A percentile compares a stretch with the other conserved stretches of the same genome.
These are phyloP conservation scores for Calosoma granatense DNA, from an alignment of 1,140 invertebrate species.

Conservation along the genomic window DNA sequence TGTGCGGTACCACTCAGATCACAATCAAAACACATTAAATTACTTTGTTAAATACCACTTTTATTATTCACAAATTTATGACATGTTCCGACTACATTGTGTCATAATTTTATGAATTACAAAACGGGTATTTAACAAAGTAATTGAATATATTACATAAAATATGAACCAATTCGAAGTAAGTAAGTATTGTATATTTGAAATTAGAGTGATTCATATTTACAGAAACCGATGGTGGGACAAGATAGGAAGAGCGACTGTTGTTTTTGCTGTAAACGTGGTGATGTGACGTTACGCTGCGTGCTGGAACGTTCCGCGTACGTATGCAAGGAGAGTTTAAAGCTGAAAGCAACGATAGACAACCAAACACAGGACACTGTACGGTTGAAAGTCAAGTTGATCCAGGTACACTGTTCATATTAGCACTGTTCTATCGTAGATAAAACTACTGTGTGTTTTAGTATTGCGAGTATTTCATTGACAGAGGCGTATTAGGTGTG, in stretches of 20 bases:
- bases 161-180: too few species aligned
- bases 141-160: too few species aligned
- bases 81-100: background rate
- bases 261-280: constrained; percentile 65
- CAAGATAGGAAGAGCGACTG: constrained; percentile 59
- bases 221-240: constrained; percentile 62
- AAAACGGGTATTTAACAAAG: too few species aligned
- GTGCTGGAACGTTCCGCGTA: constrained; percentile 68
- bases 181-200: too few species aligned
- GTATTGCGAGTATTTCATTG: constrained; percentile 74
- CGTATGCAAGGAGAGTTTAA: constrained; percentile 69
- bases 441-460: constrained; percentile 29
- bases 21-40: constrained; percentile 7
- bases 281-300: constrained; percentile 57
- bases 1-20: constrained; percentile 14
- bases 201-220: too few species aligned
- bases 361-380: constrained; percentile 68
- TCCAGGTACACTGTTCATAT: constrained; percentile 47
- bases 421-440: background rate
- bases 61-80: too few species aligned
- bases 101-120: too few species aligned
- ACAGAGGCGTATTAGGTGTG: constrained; percentile 65
- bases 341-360: constrained; percentile 65
- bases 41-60: too few species aligned
- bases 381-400: constrained; percentile 55